A percentile compares a stretch with the other conserved stretches of the same genome.
Conservation (phyloP, 1,140 invertebrate genomes). For the Temnothorax nylanderi region DNA sequence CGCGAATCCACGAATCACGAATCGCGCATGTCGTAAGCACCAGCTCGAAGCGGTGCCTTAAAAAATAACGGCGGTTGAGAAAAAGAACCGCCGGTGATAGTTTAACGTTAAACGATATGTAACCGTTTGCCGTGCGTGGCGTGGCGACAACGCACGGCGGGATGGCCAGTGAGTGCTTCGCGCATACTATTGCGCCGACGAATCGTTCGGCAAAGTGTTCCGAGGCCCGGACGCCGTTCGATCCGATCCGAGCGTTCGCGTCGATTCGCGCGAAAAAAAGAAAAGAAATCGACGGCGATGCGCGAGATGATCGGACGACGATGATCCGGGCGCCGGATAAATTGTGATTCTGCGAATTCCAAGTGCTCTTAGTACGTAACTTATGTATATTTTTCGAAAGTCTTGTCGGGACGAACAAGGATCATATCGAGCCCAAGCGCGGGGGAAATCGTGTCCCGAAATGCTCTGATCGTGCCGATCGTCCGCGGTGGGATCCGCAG, state of each 20-base stretch:
- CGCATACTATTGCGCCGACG: conserved; percentile 2
- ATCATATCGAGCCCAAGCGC: conserved; percentile 5
- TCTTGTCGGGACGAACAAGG: conserved; percentile 14
- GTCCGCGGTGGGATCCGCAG: conserved; percentile 4
- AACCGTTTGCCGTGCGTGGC: conserved; percentile 18
- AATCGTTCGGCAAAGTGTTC: conserved; percentile 8
- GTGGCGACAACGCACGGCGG: conserved; percentile 53
- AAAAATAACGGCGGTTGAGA: conserved; percentile 52
- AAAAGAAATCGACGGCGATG: not conserved
- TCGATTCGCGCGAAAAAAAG: not conserved
- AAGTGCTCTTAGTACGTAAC: conserved; percentile 49
- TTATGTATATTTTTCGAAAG: conserved; percentile 51
- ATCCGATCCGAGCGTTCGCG: not conserved
- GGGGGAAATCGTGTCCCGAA: conserved; percentile 8
- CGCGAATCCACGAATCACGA: not conserved
- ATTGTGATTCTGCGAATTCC: conserved; percentile 52
- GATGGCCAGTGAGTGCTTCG: conserved; percentile 67
- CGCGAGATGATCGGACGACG: not conserved
- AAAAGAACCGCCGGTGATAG: conserved; percentile 60
- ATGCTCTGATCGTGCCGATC: not conserved
- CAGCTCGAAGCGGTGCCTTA: conserved; percentile 60
- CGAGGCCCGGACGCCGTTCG: not conserved
- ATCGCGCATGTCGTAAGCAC: not conserved
- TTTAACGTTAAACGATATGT: conserved; percentile 66
- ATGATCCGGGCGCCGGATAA: conserved; percentile 13